Conservation (phyloP, 2,797 vertebrate genomes). For the Hippocampus kuda region DNA sequence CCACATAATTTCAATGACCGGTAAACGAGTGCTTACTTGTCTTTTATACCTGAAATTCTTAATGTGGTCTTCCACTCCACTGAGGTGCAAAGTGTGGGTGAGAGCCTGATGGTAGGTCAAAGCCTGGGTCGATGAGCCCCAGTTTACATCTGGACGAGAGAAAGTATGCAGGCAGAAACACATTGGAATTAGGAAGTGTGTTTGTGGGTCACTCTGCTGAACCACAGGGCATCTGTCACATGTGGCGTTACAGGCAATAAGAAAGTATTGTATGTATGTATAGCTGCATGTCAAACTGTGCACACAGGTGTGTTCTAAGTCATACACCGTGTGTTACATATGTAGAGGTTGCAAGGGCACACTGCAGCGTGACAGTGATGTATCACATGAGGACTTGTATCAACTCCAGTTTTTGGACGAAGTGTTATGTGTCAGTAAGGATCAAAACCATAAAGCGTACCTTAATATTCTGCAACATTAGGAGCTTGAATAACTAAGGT, state of each 20-base stretch:
- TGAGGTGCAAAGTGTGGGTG: constrained; percentile 88
- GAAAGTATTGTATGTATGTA: constrained; percentile 43
- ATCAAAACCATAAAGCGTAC: not conserved
- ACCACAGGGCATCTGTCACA: constrained; percentile 31
- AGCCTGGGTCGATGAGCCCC: constrained; percentile 98
- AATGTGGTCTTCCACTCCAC: constrained; percentile 91
- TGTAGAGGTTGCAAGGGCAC: not conserved
- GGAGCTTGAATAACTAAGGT: not conserved
- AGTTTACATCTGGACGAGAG: constrained; percentile 86
- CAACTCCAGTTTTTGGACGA: not conserved
- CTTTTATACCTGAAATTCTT: constrained; percentile 89
- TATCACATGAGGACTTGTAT: not conserved
- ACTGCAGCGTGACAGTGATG: not conserved
- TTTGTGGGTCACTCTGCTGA: constrained; percentile 31
- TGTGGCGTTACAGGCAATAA: constrained; percentile 30
- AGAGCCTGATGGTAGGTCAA: constrained; percentile 92
- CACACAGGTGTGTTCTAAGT: constrained; percentile 28
- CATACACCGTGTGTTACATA: not conserved
- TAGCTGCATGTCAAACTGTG: constrained; percentile 57
- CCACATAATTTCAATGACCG: not conserved
- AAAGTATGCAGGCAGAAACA: constrained; percentile 39
- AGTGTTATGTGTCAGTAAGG: not conserved
- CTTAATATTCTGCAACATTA: not conserved
- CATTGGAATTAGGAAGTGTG: constrained; percentile 31
- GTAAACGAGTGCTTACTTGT: not conserved